Evolutionary conservation across 2,888 invertebrate genomes (phyloP).

Genomic region (Melipona beecheii): DNA sequence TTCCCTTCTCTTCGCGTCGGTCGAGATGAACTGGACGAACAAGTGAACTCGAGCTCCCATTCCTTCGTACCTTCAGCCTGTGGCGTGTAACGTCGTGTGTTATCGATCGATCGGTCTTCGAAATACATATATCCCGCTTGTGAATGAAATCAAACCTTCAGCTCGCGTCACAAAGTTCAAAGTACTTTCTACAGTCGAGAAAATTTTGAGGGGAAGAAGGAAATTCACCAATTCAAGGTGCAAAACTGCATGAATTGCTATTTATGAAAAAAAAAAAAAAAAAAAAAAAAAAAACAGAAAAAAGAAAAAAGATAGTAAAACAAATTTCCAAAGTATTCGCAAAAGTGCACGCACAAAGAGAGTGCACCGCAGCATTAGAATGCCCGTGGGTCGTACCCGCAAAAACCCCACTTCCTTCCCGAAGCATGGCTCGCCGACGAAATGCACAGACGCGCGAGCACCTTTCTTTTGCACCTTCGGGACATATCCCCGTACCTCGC

Average conservation of each 20-base stretch:
- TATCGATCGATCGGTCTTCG: constrained; percentile 11
- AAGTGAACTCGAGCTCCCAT: constrained; percentile 78
- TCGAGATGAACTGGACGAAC: constrained; percentile 75
- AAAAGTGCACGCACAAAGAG: not conserved
- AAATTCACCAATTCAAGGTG: no score
- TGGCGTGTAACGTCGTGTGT: constrained; percentile 32
- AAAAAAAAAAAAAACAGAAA: not conserved
- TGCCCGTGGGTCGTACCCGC: constrained; percentile 9
- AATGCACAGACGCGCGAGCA: constrained; percentile 22
- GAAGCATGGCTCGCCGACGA: constrained; percentile 10
- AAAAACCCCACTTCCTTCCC: constrained; percentile 45
- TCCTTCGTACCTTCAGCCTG: constrained; percentile 52
- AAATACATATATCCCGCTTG: not conserved
- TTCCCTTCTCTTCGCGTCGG: constrained; percentile 55
- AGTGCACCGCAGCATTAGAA: not conserved
- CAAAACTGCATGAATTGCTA: no score
- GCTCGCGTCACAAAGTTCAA: no score
- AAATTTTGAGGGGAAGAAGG: not conserved
- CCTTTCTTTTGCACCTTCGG: constrained; percentile 41
- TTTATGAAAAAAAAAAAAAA: not conserved
- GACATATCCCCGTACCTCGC: constrained; percentile 41
- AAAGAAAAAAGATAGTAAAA: not conserved
- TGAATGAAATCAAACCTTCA: constrained; percentile 3
- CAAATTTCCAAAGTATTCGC: not conserved
- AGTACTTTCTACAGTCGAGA: not conserved